Evolutionary conservation across 2,888 invertebrate genomes (phyloP), one percentile per base, ranked within the genome.

Genomic region (Fragum fragum): DNA sequence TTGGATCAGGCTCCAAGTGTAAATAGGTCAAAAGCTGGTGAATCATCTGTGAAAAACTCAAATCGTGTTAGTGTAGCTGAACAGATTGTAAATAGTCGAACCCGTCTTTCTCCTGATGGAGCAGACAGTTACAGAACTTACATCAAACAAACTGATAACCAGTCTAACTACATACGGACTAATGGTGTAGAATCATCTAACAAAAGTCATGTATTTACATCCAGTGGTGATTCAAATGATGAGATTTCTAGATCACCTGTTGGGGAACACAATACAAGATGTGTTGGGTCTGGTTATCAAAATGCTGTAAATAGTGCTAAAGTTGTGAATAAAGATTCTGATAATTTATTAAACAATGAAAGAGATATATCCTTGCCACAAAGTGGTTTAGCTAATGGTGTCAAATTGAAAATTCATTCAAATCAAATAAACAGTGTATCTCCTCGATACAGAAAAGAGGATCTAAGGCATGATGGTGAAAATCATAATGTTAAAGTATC

Each of bases 121-220:
- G 9, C n/a, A 7, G 55, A 75, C 32, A 39, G 75, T 6, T 42
- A 23, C 7, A 68, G 66, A 39, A 55, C 29, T 32, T 42, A 21
- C 28, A 47, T 14, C 52, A 59, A 39, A 68, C 68, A 63, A 9
- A 57, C 53, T 26, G 76, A 68, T 29, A 23, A 55, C 3, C 70
- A 39, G 42, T 32, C 59, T 55, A 36, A 42, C n/a, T 80, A 80
- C 47, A 55, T 73, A 53, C 32, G 82, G 36, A 75, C 85, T 23
- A 77, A 73, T 21, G 82, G 80, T 76, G 77, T 77, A n/a, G 85
- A 85, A 57, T 81, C 85, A 6, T 57, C 73, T 28, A 85, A 75
- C 26, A 79, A 85, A 28, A 81, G 75, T 69, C 72, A 77, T 42
- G 73, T 77, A 6, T 73, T 68, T 28, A 79, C 81, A 5, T 85